A percentile compares a stretch with the other conserved stretches of the same genome.
Evolutionary conservation across 2,113 vertebrate genomes (phyloP).

Genomic region (Erythrolamprus reginae): DNA sequence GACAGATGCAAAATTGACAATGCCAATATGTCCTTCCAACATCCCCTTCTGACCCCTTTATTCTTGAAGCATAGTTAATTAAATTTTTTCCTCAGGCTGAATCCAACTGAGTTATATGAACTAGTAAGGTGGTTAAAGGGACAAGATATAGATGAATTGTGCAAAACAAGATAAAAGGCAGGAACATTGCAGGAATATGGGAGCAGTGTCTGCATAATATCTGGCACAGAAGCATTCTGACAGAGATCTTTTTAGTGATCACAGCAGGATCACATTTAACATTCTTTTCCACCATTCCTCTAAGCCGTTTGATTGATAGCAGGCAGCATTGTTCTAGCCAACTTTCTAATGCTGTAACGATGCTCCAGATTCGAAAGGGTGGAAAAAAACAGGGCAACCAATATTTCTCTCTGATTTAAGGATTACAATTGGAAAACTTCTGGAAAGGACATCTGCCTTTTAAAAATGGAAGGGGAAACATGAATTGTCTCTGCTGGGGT

Average conservation of each 20-base stretch:
- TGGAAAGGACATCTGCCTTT: slow-evolving; percentile 42
- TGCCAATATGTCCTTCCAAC: slow-evolving; percentile 40
- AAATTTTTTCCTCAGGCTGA: slow-evolving; percentile 69
- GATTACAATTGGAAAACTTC: slow-evolving; percentile 35
- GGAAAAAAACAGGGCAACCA: background rate
- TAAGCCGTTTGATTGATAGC: slow-evolving; percentile 47
- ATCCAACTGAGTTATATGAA: slow-evolving; percentile 57
- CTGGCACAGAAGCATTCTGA: slow-evolving; percentile 38
- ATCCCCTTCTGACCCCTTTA: slow-evolving; percentile 29
- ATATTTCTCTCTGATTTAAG: slow-evolving; percentile 40
- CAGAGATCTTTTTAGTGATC: slow-evolving; percentile 33
- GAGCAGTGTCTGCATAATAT: slow-evolving; percentile 47
- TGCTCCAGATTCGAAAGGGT: background rate
- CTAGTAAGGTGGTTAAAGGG: slow-evolving; percentile 52
- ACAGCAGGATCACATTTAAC: slow-evolving; percentile 55
- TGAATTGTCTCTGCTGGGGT: slow-evolving; percentile 17
- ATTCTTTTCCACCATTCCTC: slow-evolving; percentile 41
- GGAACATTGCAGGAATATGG: slow-evolving; percentile 11
- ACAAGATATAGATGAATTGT: slow-evolving; percentile 34
- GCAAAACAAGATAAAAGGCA: slow-evolving; percentile 52
- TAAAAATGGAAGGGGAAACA: slow-evolving; percentile 44
- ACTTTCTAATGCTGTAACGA: slow-evolving; percentile 39
- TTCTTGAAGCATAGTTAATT: slow-evolving; percentile 62
- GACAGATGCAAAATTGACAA: slow-evolving; percentile 14
- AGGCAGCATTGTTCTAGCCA: slow-evolving; percentile 52